Conservation (phyloP, 1,140 invertebrate genomes). For the Pogonus chalceus region DNA sequence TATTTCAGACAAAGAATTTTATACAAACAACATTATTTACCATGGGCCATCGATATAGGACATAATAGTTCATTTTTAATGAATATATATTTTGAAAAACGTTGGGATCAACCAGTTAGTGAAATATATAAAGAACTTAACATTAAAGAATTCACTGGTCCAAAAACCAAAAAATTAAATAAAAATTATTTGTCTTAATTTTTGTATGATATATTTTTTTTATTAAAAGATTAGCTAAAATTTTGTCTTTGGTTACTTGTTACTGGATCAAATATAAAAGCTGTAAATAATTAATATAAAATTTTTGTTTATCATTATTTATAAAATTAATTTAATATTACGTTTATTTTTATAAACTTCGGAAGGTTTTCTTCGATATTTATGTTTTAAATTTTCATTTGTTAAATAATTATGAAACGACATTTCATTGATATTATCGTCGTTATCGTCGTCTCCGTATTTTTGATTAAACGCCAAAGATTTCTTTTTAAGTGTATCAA, state of each 20-base stretch:
- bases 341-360: no score
- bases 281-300: constrained; percentile 1
- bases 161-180: constrained; percentile 6
- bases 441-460: background rate
- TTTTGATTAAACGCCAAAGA: background rate
- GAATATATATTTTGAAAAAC: constrained; percentile 84
- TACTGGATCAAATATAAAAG: background rate
- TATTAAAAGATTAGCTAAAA: no score
- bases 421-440: constrained; percentile 2
- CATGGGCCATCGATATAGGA: constrained; percentile 81
- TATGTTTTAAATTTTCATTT: no score
- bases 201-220: constrained; percentile 6
- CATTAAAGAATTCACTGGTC: constrained; percentile 38
- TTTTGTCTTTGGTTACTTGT: background rate
- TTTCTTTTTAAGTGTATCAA: background rate
- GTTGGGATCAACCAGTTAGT: constrained; percentile 79
- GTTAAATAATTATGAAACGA: background rate
- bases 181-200: background rate
- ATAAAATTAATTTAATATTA: no score
- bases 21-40: constrained; percentile 70
- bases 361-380: no score
- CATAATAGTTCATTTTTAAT: constrained; percentile 64
- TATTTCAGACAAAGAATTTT: constrained; percentile 62
- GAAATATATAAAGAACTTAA: constrained; percentile 73
- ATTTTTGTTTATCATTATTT: background rate